Evolutionary conservation across 2,888 invertebrate species (phyloP).

Genomic region (Agrochola circellaris): DNA sequence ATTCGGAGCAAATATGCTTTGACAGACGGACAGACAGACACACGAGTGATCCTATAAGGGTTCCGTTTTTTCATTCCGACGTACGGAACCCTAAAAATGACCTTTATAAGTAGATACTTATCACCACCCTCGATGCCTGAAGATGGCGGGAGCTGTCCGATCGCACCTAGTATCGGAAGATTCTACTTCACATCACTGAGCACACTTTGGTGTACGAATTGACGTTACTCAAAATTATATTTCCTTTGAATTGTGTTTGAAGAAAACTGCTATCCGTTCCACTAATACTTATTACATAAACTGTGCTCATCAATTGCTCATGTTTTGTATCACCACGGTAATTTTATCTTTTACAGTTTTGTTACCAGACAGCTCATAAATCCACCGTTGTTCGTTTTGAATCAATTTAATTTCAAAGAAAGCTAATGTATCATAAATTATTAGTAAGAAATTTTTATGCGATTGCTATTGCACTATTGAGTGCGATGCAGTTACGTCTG

Average conservation of each 20-base stretch:
- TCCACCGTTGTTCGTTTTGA: conserved; percentile 44
- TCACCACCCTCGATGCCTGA: no score
- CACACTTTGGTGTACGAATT: background rate
- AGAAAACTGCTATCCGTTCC: conserved; percentile 27
- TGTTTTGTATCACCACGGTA: conserved; percentile 12
- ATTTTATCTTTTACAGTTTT: conserved; percentile 46
- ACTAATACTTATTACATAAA: background rate
- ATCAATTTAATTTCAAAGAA: conserved; percentile 46
- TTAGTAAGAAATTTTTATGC: conserved; percentile 60
- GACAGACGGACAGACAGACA: no score
- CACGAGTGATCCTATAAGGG: no score
- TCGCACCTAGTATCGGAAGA: background rate
- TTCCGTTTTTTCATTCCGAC: no score
- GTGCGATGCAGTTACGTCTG: conserved; percentile 64
- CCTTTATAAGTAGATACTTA: no score
- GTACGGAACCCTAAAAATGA: no score
- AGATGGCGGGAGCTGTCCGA: background rate
- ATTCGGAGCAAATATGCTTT: no score
- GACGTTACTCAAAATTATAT: background rate
- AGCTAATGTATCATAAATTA: conserved; percentile 52
- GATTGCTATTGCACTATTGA: conserved; percentile 62
- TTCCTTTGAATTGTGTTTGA: conserved; percentile 4
- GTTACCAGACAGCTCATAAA: conserved; percentile 41
- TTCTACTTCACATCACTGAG: background rate
- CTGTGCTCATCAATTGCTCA: conserved; percentile 11